phyloP scores from a whole-genome alignment of 2,797 vertebrate species.

The Sebastes trivittatus region DNA sequence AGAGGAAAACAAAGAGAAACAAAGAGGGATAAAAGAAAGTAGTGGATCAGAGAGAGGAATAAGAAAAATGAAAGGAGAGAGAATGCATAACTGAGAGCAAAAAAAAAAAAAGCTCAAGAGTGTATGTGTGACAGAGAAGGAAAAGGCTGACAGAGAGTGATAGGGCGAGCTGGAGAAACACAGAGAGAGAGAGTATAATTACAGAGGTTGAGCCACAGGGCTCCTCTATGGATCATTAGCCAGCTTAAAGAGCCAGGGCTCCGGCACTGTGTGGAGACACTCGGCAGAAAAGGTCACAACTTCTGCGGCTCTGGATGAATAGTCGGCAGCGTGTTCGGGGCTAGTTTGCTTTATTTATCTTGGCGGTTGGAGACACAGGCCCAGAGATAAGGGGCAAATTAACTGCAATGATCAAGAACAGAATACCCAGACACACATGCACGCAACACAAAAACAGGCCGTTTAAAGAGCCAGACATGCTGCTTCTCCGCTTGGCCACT shows the following conservation, averaged over 20 bases:
- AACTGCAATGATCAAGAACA: slow-evolving; percentile 13
- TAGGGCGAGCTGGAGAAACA: slow-evolving; percentile 27
- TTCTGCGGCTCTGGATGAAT: slow-evolving; percentile 35
- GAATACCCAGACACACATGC: neutral
- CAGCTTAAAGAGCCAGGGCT: slow-evolving; percentile 65
- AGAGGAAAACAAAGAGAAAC: slow-evolving; percentile 2
- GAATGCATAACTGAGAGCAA: neutral
- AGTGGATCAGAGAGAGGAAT: slow-evolving; percentile 23
- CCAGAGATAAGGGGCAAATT: slow-evolving; percentile 28
- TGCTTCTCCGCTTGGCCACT: neutral
- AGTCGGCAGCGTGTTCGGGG: neutral
- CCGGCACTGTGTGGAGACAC: slow-evolving; percentile 25
- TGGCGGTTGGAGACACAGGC: slow-evolving; percentile 27
- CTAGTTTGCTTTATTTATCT: slow-evolving; percentile 39
- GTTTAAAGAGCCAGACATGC: neutral
- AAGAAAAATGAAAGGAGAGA: neutral
- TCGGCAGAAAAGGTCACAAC: slow-evolving; percentile 64
- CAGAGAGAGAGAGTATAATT: slow-evolving; percentile 59
- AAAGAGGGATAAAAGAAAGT: slow-evolving; percentile 12
- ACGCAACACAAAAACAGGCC: neutral
- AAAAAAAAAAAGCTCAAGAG: neutral
- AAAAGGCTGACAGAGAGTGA: slow-evolving; percentile 51
- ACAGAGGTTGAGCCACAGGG: slow-evolving; percentile 69
- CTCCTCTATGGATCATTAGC: slow-evolving; percentile 72
- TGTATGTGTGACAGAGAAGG: slow-evolving; percentile 21